phyloP scores from a whole-genome alignment of 2,113 vertebrate genomes.

The Macroglossus sobrinus region DNA sequence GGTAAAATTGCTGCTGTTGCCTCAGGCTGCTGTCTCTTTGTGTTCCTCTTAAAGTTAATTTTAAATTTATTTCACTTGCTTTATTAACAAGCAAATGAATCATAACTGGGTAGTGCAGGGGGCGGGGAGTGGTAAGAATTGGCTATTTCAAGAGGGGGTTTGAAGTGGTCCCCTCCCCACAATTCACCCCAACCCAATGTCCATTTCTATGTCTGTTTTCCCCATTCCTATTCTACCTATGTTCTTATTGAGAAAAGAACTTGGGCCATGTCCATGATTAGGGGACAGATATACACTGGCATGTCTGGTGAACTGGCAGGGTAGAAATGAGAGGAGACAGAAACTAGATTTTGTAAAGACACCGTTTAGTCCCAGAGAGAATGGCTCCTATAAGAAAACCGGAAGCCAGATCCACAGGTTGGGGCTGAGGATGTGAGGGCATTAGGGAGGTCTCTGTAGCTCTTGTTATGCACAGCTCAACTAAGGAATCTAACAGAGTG shows the following conservation, averaged over 20 bases:
- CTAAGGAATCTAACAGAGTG: neutral
- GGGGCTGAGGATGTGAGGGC: neutral
- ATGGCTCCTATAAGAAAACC: neutral
- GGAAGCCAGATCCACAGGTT: neutral
- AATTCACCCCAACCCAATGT: neutral
- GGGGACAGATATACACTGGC: neutral
- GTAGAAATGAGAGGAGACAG: neutral
- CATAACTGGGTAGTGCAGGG: neutral
- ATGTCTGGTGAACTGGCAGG: neutral
- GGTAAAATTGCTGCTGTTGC: neutral
- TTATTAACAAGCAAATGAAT: neutral
- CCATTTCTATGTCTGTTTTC: neutral
- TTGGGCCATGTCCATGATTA: neutral
- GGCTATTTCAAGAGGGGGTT: neutral
- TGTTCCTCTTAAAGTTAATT: constrained; percentile 19
- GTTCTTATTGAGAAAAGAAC: neutral
- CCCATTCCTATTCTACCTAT: neutral
- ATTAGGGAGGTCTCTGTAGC: neutral
- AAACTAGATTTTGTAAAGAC: neutral
- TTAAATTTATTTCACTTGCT: neutral
- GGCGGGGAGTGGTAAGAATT: neutral
- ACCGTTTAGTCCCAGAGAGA: neutral
- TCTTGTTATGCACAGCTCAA: neutral
- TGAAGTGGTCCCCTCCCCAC: too few species aligned
- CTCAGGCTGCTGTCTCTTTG: neutral